These are phyloP conservation scores for Yasuhikotakia modesta DNA, from an alignment of 2,797 vertebrate genomes.

Conservation along the genomic window DNA sequence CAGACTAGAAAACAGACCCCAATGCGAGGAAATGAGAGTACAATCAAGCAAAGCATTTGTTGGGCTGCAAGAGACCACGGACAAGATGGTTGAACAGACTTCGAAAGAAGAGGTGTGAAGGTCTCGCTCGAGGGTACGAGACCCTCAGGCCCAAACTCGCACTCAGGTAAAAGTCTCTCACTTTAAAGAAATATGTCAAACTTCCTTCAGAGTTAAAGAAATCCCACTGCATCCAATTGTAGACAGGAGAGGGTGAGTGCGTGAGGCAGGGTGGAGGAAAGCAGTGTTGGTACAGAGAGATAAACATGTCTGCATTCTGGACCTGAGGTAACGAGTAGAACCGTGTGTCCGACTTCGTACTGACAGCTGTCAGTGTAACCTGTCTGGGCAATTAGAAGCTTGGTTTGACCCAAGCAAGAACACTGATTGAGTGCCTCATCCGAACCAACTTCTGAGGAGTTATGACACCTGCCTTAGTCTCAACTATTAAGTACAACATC, in stretches of 20 bases:
- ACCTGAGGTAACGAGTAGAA: conserved; percentile 54
- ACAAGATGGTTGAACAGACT: conserved; percentile 13
- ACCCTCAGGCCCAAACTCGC: conserved; percentile 41
- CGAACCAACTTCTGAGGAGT: conserved; percentile 61
- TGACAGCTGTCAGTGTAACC: conserved; percentile 76
- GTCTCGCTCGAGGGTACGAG: conserved; percentile 31
- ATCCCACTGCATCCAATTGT: conserved; percentile 49
- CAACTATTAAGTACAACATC: conserved; percentile 34
- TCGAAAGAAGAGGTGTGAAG: conserved; percentile 22
- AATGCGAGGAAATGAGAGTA: background rate
- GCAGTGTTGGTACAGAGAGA: conserved; percentile 17
- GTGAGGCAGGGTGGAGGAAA: conserved; percentile 32
- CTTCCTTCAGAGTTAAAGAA: conserved; percentile 46
- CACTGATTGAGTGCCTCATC: conserved; percentile 70
- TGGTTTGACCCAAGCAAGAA: conserved; percentile 63
- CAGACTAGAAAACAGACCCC: background rate
- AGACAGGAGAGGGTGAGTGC: conserved; percentile 4
- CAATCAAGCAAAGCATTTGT: background rate
- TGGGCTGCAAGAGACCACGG: conserved; percentile 10
- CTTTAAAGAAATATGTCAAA: conserved; percentile 46
- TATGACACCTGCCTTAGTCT: conserved; percentile 46
- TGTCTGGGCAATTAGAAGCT: conserved; percentile 69
- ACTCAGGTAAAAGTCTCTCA: conserved; percentile 17
- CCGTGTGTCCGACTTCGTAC: conserved; percentile 54
- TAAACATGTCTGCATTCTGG: conserved; percentile 36